Evolutionary conservation across 2,888 invertebrate genomes (phyloP).

Genomic region (Perizoma flavofasciatum): DNA sequence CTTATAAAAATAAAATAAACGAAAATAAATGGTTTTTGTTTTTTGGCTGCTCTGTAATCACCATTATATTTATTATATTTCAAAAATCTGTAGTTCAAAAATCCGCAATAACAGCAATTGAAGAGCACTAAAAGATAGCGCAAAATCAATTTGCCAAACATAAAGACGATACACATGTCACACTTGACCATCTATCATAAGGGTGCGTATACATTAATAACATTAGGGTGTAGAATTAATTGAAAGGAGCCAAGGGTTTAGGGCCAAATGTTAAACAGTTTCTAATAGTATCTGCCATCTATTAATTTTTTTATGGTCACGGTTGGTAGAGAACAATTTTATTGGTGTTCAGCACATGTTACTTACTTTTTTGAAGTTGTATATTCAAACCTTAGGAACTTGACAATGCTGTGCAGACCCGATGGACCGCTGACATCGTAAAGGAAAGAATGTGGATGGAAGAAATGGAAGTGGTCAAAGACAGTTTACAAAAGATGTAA

Average conservation of each 20-base stretch:
- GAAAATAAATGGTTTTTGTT: too few species aligned
- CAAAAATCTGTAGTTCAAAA: neutral
- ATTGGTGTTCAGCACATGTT: slow-evolving; percentile 27
- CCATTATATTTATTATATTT: too few species aligned
- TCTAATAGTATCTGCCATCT: slow-evolving; percentile 68
- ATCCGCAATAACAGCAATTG: slow-evolving; percentile 2
- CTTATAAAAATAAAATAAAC: too few species aligned
- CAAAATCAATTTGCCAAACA: slow-evolving; percentile 66
- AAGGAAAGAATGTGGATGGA: too few species aligned
- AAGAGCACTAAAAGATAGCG: slow-evolving; percentile 33
- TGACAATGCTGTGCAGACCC: too few species aligned
- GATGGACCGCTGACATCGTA: too few species aligned
- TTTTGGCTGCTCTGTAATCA: too few species aligned
- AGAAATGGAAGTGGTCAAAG: too few species aligned
- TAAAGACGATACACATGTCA: slow-evolving; percentile 74
- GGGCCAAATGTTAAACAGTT: slow-evolving; percentile 78
- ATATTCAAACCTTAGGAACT: too few species aligned
- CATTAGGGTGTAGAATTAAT: slow-evolving; percentile 70
- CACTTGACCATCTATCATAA: slow-evolving; percentile 68
- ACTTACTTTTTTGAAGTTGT: neutral
- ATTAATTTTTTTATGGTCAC: slow-evolving; percentile 40
- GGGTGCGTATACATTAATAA: slow-evolving; percentile 65
- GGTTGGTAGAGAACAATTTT: slow-evolving; percentile 32
- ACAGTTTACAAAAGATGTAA: too few species aligned
- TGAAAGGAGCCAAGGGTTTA: slow-evolving; percentile 55